A percentile compares a stretch with the other conserved stretches of the same genome.
phyloP scores from a whole-genome alignment of 2,888 invertebrate species.

The Lasioglossum figueresi region DNA sequence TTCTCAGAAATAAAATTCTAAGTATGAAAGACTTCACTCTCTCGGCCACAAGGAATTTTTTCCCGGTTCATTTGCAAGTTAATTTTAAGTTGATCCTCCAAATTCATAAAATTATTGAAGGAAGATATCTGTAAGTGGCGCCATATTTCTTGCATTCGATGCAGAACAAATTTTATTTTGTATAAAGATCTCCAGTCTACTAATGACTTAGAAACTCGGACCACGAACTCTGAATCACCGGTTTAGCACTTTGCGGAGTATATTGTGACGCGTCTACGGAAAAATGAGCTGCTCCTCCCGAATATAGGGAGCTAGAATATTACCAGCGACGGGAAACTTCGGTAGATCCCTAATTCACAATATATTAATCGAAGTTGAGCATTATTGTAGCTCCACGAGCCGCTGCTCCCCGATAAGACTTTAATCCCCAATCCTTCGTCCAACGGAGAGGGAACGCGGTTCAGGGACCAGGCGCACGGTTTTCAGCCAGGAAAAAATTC shows the following conservation, averaged over 20 bases:
- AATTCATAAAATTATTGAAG: no score
- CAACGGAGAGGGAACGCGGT: slow-evolving; percentile 19
- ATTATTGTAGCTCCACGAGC: slow-evolving; percentile 46
- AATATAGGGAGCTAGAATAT: slow-evolving; percentile 36
- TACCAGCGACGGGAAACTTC: slow-evolving; percentile 39
- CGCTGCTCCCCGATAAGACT: slow-evolving; percentile 50
- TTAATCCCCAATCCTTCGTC: slow-evolving; percentile 53
- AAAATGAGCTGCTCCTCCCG: slow-evolving; percentile 49
- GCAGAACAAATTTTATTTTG: not conserved
- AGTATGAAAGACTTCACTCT: no score
- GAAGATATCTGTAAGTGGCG: no score
- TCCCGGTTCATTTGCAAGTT: no score
- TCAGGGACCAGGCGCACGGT: not conserved
- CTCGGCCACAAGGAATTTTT: no score
- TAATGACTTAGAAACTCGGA: not conserved
- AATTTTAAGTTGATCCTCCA: no score
- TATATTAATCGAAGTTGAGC: slow-evolving; percentile 62
- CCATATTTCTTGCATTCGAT: not conserved
- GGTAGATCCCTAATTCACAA: slow-evolving; percentile 47
- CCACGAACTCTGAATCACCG: not conserved
- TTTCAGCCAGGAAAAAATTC: slow-evolving; percentile 18
- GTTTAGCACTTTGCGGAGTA: slow-evolving; percentile 3
- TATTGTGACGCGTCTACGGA: slow-evolving; percentile 1
- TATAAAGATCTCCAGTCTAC: not conserved
- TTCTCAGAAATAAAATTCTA: not conserved